Evolutionary conservation across 1,140 invertebrate genomes (phyloP).

Genomic region (Zaprionus ghesquierei): DNA sequence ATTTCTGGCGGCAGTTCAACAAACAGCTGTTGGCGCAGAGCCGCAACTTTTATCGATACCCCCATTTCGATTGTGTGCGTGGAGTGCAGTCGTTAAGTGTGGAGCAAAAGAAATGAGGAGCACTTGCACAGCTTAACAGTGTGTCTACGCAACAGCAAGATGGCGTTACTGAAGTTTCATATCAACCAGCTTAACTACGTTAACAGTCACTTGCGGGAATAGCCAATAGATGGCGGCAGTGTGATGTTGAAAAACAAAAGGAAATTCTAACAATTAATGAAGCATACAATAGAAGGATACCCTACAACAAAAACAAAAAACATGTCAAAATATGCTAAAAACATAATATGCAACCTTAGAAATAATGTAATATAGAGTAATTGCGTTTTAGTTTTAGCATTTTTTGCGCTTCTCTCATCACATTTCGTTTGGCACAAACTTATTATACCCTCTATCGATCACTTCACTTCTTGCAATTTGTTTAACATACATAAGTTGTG

Average conservation of each 20-base stretch:
- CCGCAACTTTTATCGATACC: too few species aligned
- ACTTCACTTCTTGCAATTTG: conserved; percentile 10
- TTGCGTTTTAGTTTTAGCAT: too few species aligned
- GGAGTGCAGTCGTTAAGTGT: neutral
- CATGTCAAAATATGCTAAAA: too few species aligned
- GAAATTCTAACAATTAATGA: neutral
- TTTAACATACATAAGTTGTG: neutral
- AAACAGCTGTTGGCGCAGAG: too few species aligned
- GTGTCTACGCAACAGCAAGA: neutral
- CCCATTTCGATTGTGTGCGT: neutral
- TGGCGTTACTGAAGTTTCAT: neutral
- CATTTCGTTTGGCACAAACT: too few species aligned
- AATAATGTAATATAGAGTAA: too few species aligned
- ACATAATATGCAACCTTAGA: too few species aligned
- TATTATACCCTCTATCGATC: too few species aligned
- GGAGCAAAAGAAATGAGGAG: neutral
- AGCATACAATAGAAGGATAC: too few species aligned
- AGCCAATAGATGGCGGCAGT: conserved; percentile 8
- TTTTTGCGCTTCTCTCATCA: too few species aligned
- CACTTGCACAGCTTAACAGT: neutral
- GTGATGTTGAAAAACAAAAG: neutral
- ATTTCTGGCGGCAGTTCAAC: too few species aligned
- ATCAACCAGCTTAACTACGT: neutral
- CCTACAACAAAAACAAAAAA: too few species aligned
- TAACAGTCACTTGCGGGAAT: neutral